These are phyloP conservation scores for Dendrolimus kikuchii DNA, from an alignment of 1,140 invertebrate genomes.

Conservation along the genomic window DNA sequence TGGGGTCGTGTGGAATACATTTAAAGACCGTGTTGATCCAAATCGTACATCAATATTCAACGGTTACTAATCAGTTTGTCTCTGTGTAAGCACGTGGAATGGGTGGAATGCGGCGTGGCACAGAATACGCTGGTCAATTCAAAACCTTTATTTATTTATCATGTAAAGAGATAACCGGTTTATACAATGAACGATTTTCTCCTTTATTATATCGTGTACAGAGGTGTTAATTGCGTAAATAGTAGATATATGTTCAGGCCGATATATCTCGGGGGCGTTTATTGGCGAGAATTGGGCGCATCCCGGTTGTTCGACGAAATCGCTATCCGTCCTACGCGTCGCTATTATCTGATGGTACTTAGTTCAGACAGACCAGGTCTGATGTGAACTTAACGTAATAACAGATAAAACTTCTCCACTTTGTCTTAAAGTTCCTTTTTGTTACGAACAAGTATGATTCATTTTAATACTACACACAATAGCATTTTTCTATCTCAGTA, in stretches of 20 bases:
- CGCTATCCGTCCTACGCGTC: slow-evolving; percentile 51
- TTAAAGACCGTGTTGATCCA: slow-evolving; percentile 3
- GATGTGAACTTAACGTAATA: slow-evolving; percentile 29
- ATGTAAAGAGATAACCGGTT: slow-evolving; percentile 27
- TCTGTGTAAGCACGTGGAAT: slow-evolving; percentile 26
- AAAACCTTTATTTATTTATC: slow-evolving; percentile 25
- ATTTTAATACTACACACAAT: too few relatives aligned
- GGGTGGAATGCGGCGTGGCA: slow-evolving; percentile 26
- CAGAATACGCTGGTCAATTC: slow-evolving; percentile 45
- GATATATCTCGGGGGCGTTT: slow-evolving; percentile 54
- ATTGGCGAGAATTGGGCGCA: slow-evolving; percentile 66
- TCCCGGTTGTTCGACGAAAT: slow-evolving; percentile 62
- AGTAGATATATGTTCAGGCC: slow-evolving; percentile 27
- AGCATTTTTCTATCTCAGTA: too few relatives aligned
- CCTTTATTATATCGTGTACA: slow-evolving; percentile 29
- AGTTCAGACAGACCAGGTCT: slow-evolving; percentile 35
- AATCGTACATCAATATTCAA: slow-evolving; percentile 30
- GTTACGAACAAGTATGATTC: too few relatives aligned
- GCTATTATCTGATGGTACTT: slow-evolving; percentile 45
- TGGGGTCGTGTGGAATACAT: too few relatives aligned
- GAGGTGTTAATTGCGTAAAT: slow-evolving; percentile 37
- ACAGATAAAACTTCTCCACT: slow-evolving; percentile 25
- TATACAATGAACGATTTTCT: slow-evolving; percentile 30
- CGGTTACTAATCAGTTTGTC: slow-evolving; percentile 24
- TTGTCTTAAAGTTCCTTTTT: slow-evolving; percentile 4